Evolutionary conservation across 2,797 vertebrate genomes (phyloP).

Genomic region (Hydrolagus colliei): DNA sequence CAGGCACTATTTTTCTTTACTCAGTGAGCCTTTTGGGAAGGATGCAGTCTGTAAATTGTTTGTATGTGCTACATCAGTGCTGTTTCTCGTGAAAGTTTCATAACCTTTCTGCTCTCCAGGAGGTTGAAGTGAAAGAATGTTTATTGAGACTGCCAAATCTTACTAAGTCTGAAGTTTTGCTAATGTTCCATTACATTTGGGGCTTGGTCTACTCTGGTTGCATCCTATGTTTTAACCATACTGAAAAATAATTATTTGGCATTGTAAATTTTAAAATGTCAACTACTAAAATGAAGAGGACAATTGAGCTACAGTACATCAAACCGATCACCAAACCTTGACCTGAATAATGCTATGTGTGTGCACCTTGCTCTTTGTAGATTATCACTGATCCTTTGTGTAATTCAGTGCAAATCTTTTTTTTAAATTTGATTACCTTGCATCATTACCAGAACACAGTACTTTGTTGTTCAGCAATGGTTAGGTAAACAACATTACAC

Average conservation of each 20-base stretch:
- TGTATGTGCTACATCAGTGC: too few relatives aligned
- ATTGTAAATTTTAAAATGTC: too few relatives aligned
- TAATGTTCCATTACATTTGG: not conserved
- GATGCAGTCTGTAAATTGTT: too few relatives aligned
- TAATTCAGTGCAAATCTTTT: not conserved
- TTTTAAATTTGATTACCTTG: not conserved
- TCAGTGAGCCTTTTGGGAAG: too few relatives aligned
- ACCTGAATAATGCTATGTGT: not conserved
- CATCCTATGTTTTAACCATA: not conserved
- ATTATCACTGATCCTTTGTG: not conserved
- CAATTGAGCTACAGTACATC: not conserved
- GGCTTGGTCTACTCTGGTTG: not conserved
- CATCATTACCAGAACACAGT: not conserved
- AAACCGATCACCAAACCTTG: not conserved
- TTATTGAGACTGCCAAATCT: too few relatives aligned
- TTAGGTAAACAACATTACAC: not conserved
- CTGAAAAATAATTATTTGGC: not conserved
- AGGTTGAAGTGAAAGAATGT: too few relatives aligned
- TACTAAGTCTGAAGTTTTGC: too few relatives aligned
- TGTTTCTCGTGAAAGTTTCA: too few relatives aligned
- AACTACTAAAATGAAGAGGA: not conserved
- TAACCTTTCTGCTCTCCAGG: too few relatives aligned
- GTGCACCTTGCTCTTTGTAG: not conserved
- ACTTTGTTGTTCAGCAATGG: not conserved
- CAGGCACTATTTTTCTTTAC: too few relatives aligned